phyloP scores from a whole-genome alignment of 2,797 vertebrate species.

The Toxotes lorentzi region DNA sequence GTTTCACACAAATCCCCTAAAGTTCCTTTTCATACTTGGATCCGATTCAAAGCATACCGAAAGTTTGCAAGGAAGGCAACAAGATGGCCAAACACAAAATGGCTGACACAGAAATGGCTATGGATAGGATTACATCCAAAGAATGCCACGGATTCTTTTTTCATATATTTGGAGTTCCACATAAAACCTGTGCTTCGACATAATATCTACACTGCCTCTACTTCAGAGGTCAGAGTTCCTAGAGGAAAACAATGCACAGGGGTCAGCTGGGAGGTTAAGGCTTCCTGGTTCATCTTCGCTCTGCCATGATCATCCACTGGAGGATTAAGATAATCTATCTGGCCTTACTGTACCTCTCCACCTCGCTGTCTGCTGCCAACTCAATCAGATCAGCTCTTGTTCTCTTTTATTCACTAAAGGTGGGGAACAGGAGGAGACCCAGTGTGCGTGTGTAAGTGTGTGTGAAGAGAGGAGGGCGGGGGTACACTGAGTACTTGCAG shows the following conservation, averaged over 20 bases:
- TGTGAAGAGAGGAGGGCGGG: slow-evolving; percentile 58
- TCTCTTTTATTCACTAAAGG: slow-evolving; percentile 77
- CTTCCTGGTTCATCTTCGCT: slow-evolving; percentile 75
- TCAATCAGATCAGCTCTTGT: slow-evolving; percentile 79
- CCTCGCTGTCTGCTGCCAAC: slow-evolving; percentile 73
- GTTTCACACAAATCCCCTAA: slow-evolving; percentile 69
- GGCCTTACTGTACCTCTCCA: slow-evolving; percentile 81
- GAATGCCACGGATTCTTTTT: slow-evolving; percentile 48
- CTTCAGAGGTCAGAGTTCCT: slow-evolving; percentile 50
- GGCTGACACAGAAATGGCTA: slow-evolving; percentile 56
- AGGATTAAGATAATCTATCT: slow-evolving; percentile 84
- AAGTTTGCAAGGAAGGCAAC: slow-evolving; percentile 65
- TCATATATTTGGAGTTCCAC: slow-evolving; percentile 35
- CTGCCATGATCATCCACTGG: slow-evolving; percentile 72
- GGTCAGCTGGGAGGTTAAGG: slow-evolving; percentile 63
- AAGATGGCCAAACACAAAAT: slow-evolving; percentile 78
- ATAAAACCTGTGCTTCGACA: slow-evolving; percentile 41
- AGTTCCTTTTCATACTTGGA: slow-evolving; percentile 67
- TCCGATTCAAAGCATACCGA: slow-evolving; percentile 76
- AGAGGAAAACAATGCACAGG: slow-evolving; percentile 44
- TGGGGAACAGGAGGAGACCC: slow-evolving; percentile 69
- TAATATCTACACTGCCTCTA: slow-evolving; percentile 31
- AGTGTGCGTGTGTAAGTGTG: slow-evolving; percentile 62
- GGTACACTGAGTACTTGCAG: slow-evolving; percentile 44
- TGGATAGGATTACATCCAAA: slow-evolving; percentile 56